Conservation (phyloP, 2,888 invertebrate genomes). For the Macrosoma leucophasiata region DNA sequence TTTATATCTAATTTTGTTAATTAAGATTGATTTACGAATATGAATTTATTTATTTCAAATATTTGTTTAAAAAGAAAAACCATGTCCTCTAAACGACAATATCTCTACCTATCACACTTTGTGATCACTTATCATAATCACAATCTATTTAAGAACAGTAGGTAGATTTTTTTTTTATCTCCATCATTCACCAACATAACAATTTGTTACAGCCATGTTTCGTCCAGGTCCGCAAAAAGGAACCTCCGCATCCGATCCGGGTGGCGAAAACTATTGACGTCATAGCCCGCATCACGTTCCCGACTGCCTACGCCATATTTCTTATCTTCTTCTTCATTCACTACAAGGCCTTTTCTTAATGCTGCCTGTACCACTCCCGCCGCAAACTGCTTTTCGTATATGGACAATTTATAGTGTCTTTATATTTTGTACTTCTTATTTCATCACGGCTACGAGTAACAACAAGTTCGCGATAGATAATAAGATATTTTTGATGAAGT, state of each 20-base stretch:
- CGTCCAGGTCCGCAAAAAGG: conserved; percentile 92
- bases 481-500: conserved; percentile 41
- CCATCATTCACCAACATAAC: conserved; percentile 64
- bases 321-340: conserved; percentile 96
- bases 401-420: conserved; percentile 44
- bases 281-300: conserved; percentile 95
- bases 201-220: conserved; percentile 82
- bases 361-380: conserved; percentile 39
- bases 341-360: conserved; percentile 90
- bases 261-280: conserved; percentile 97
- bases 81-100: too few species aligned
- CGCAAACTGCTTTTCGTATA: conserved; percentile 48
- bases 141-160: neutral
- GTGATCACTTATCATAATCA: too few species aligned
- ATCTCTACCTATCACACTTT: too few species aligned
- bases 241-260: conserved; percentile 93
- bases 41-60: too few species aligned
- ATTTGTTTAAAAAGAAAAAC: too few species aligned
- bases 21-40: too few species aligned
- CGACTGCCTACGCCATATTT: conserved; percentile 94
- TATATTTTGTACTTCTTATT: conserved; percentile 39
- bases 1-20: too few species aligned
- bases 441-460: conserved; percentile 43
- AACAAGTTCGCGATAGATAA: conserved; percentile 34
- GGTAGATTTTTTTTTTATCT: conserved; percentile 33